These are phyloP conservation scores for Eulemur rubriventer DNA, from an alignment of 2,797 vertebrate genomes.

Conservation along the genomic window DNA sequence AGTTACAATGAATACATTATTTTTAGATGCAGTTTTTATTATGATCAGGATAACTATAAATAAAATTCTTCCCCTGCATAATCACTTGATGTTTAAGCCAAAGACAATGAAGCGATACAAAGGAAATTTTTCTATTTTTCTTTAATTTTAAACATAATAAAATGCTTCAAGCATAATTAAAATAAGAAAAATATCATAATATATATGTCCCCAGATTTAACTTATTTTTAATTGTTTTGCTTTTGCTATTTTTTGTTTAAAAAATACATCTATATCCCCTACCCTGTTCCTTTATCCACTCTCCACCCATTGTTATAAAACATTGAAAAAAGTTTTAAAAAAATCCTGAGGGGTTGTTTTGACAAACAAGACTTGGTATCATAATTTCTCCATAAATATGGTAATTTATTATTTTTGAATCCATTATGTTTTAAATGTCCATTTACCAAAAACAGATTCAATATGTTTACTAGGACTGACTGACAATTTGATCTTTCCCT, in stretches of 20 bases:
- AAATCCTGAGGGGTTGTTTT: neutral
- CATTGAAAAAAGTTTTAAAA: neutral
- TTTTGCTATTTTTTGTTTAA: neutral
- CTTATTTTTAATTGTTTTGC: neutral
- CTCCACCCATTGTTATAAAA: neutral
- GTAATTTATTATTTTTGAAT: neutral
- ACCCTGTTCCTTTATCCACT: neutral
- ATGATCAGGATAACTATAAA: neutral
- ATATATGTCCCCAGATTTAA: neutral
- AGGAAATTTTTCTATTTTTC: neutral
- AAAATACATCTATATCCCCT: neutral
- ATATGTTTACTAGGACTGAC: neutral
- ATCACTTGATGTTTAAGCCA: neutral
- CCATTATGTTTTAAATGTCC: neutral
- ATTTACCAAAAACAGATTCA: neutral
- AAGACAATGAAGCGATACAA: neutral
- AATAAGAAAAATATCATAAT: neutral
- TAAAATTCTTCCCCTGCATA: neutral
- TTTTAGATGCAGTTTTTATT: neutral
- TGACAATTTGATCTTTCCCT: neutral
- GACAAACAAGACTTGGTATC: neutral
- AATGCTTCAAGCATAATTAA: neutral
- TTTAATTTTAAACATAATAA: neutral
- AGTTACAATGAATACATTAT: neutral
- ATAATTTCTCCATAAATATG: neutral